A percentile compares a stretch with the other conserved stretches of the same genome.
phyloP scores from a whole-genome alignment of 2,113 vertebrate species.

The Anhinga rufa region DNA sequence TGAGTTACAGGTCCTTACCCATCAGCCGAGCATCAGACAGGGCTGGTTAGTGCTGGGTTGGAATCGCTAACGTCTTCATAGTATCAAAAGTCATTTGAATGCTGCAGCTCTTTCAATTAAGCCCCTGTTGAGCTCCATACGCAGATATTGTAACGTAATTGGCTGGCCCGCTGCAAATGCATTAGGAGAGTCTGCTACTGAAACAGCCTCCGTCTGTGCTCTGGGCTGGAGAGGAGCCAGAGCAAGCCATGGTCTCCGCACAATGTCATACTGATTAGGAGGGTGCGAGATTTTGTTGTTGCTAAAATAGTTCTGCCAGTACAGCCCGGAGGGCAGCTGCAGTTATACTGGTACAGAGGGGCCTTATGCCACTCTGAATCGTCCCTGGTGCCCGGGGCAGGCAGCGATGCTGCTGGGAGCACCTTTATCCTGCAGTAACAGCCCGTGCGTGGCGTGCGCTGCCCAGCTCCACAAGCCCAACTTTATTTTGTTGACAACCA shows the following conservation, averaged over 20 bases:
- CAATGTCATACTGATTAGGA: slow-evolving; percentile 6
- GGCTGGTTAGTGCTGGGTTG: neutral
- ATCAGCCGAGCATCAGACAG: neutral
- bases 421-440: neutral
- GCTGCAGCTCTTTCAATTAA: slow-evolving; percentile 4
- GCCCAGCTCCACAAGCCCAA: neutral
- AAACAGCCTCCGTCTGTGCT: neutral
- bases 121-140: neutral
- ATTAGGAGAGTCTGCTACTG: neutral
- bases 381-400: neutral
- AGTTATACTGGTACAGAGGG: neutral
- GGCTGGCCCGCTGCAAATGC: neutral
- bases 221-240: slow-evolving; percentile 13
- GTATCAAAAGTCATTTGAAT: slow-evolving; percentile 30
- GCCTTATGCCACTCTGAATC: neutral
- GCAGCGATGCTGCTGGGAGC: neutral
- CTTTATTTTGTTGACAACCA: neutral
- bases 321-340: neutral
- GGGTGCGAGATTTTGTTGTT: neutral
- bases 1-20: neutral
- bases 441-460: neutral
- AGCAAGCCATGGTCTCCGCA: neutral
- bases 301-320: neutral
- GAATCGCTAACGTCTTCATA: neutral
- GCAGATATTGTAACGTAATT: slow-evolving; percentile 1